Percentiles rank a stretch among this genome's conserved stretches.
Evolutionary conservation across 2,888 invertebrate genomes (phyloP).

Genomic region (Plebejus anna): DNA sequence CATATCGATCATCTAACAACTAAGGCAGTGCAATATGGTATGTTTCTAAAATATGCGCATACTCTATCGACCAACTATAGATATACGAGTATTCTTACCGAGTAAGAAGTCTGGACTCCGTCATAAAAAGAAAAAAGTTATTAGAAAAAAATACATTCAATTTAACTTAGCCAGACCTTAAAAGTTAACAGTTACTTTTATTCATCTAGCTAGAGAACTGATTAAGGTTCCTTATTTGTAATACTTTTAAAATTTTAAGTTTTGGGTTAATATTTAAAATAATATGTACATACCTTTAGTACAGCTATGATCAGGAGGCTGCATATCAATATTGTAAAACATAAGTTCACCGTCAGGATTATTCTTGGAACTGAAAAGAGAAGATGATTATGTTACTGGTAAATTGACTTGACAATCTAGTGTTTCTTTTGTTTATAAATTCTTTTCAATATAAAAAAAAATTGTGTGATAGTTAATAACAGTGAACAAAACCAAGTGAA

Average conservation of each 20-base stretch:
- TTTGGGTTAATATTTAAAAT: too few relatives aligned
- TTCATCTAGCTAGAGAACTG: too few relatives aligned
- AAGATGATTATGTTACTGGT: conserved; percentile 24
- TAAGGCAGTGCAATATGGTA: conserved; percentile 4
- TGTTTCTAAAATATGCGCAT: not conserved
- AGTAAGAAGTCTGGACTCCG: conserved; percentile 51
- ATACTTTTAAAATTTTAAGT: too few relatives aligned
- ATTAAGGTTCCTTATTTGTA: too few relatives aligned
- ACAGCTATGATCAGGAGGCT: conserved; percentile 87
- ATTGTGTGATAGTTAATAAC: too few relatives aligned
- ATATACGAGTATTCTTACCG: conserved; percentile 45
- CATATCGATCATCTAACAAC: not conserved
- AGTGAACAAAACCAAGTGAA: too few relatives aligned
- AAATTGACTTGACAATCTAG: too few relatives aligned
- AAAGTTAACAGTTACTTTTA: too few relatives aligned
- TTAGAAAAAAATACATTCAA: conserved; percentile 25
- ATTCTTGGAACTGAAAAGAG: conserved; percentile 84
- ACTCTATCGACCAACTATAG: not conserved
- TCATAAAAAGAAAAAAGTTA: conserved; percentile 36
- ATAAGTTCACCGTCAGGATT: conserved; percentile 87
- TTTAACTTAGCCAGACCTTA: too few relatives aligned
- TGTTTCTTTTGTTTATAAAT: too few relatives aligned
- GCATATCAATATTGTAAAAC: conserved; percentile 91
- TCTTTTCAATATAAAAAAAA: too few relatives aligned
- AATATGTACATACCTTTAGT: conserved; percentile 80